Evolutionary conservation across 2,113 vertebrate genomes (phyloP).

Genomic region (Chlorocebus sabaeus): DNA sequence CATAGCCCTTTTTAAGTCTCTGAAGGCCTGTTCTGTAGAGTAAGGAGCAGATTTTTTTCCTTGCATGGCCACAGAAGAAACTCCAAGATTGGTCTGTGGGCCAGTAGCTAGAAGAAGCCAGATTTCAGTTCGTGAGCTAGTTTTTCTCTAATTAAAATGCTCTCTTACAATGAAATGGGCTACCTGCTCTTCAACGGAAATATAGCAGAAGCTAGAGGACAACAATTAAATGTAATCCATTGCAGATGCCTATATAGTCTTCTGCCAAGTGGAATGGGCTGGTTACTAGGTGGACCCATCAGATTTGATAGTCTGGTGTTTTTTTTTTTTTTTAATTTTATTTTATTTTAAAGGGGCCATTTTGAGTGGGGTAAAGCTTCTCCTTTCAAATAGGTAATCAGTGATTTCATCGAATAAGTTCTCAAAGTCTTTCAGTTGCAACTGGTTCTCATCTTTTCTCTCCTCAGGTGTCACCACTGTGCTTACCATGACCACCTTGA

Average conservation of each 20-base stretch:
- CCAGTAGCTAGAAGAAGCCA: background rate
- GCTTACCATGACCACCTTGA: slow-evolving; percentile 99
- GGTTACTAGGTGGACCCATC: background rate
- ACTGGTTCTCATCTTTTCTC: slow-evolving; percentile 63
- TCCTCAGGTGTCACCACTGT: slow-evolving; percentile 96
- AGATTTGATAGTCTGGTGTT: background rate
- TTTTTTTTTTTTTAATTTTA: background rate
- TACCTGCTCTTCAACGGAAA: background rate
- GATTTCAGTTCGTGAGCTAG: background rate
- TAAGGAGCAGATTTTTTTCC: background rate
- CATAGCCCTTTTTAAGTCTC: background rate
- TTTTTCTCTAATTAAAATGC: background rate
- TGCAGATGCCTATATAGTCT: background rate
- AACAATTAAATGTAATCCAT: background rate
- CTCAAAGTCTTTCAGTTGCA: background rate
- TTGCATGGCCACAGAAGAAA: background rate
- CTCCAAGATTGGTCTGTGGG: background rate
- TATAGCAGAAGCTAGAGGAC: background rate
- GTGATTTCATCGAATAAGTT: background rate
- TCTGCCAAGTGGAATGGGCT: background rate
- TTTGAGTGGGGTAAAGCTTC: background rate
- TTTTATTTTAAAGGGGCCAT: background rate
- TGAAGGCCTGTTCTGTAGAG: background rate
- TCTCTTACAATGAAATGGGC: background rate
- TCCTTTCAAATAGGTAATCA: background rate